Percentiles rank a stretch among this genome's conserved stretches.
phyloP scores from a whole-genome alignment of 2,888 invertebrate species.

The Chrysolina americana region DNA sequence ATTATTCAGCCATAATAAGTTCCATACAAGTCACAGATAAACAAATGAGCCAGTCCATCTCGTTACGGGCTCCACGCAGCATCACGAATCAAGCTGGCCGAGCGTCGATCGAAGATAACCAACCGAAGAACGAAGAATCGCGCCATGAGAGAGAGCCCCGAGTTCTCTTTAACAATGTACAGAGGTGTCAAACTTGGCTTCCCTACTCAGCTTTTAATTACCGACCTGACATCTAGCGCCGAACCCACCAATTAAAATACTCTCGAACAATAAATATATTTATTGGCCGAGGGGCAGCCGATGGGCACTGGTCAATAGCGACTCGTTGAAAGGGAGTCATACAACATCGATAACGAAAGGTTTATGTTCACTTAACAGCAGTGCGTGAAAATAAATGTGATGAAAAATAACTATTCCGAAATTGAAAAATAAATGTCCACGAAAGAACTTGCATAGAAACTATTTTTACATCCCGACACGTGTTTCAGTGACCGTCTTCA shows the following conservation, averaged over 20 bases:
- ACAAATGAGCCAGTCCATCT: constrained; percentile 68
- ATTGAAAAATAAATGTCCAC: too few species aligned
- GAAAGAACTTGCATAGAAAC: too few species aligned
- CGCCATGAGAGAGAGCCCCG: constrained; percentile 42
- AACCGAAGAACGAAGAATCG: constrained; percentile 54
- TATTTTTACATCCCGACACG: too few species aligned
- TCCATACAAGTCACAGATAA: constrained; percentile 65
- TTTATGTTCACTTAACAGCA: background rate
- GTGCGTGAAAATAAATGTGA: too few species aligned
- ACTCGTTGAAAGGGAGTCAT: background rate
- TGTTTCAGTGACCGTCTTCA: too few species aligned
- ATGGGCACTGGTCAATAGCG: background rate
- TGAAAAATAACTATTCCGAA: too few species aligned
- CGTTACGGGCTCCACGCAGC: constrained; percentile 61
- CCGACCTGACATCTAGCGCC: constrained; percentile 68
- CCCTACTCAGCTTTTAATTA: constrained; percentile 69
- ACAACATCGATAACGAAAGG: background rate
- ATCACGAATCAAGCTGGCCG: constrained; percentile 65
- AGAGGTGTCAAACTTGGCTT: constrained; percentile 69
- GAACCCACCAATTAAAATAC: constrained; percentile 68
- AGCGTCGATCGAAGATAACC: constrained; percentile 62
- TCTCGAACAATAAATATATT: constrained; percentile 67
- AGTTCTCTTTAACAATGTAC: constrained; percentile 65
- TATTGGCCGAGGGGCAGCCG: constrained; percentile 44
- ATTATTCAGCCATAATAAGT: constrained; percentile 67